Conservation (phyloP, 1,140 invertebrate species). For the Diprion similis region DNA sequence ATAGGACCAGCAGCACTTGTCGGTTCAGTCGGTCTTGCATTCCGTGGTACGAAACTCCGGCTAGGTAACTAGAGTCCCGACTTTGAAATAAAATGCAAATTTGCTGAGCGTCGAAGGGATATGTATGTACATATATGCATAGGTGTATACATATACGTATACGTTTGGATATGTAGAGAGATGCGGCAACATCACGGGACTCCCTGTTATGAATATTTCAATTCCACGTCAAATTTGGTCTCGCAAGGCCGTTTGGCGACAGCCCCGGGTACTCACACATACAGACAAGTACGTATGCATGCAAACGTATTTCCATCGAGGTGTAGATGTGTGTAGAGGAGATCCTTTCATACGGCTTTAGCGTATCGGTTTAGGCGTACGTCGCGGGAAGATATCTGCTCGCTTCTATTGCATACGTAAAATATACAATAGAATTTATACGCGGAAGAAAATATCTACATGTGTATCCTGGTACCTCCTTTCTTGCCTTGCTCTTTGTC, state of each 20-base stretch:
- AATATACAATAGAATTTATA: conserved; percentile 6
- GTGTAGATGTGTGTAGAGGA: neutral
- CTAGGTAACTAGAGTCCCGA: conserved; percentile 18
- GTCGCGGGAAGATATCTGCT: neutral
- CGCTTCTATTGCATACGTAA: conserved; percentile 1
- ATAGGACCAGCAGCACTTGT: too few species aligned
- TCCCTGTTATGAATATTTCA: conserved; percentile 15
- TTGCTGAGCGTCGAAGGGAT: conserved; percentile 23
- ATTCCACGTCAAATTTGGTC: conserved; percentile 11
- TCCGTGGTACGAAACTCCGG: too few species aligned
- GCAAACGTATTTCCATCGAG: neutral
- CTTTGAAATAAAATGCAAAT: conserved; percentile 48
- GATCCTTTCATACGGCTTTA: too few species aligned
- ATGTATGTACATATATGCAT: neutral
- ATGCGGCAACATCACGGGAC: neutral
- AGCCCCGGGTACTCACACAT: neutral
- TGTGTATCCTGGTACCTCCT: neutral
- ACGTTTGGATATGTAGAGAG: neutral
- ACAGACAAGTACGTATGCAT: too few species aligned
- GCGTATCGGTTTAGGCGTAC: neutral
- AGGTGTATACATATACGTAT: neutral
- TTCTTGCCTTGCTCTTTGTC: neutral
- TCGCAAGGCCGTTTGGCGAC: neutral
- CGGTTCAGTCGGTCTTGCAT: too few species aligned
- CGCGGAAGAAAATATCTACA: neutral